These are phyloP conservation scores for Triplophysa tibetana DNA, from an alignment of 2,113 vertebrate species.

Conservation along the genomic window DNA sequence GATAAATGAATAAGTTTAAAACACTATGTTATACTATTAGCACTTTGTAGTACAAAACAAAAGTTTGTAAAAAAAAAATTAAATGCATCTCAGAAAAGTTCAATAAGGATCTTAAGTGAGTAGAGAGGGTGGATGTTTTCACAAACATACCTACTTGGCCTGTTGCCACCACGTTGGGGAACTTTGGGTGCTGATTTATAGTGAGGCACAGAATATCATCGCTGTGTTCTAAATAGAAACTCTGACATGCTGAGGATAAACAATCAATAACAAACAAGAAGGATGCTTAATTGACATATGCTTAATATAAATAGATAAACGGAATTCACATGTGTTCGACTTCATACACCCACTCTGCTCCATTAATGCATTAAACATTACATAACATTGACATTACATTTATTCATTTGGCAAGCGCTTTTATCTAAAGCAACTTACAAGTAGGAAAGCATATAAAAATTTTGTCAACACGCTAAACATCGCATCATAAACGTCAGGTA, in stretches of 20 bases:
- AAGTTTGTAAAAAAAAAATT: no score
- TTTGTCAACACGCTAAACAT: not conserved
- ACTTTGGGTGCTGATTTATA: conserved; percentile 98
- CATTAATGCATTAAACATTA: not conserved
- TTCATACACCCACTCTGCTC: not conserved
- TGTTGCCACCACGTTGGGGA: conserved; percentile 98
- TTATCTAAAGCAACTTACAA: no score
- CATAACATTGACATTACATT: no score
- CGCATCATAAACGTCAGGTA: not conserved
- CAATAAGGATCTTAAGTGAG: not conserved
- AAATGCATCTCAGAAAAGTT: no score
- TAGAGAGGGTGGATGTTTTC: conserved; percentile 43
- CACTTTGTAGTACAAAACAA: no score
- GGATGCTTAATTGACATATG: not conserved
- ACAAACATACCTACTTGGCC: conserved; percentile 99
- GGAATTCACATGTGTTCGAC: not conserved
- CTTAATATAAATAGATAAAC: not conserved
- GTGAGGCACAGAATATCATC: conserved; percentile 99
- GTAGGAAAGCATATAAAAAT: no score
- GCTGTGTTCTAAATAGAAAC: conserved; percentile 97
- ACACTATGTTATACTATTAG: no score
- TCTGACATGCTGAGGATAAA: conserved; percentile 84
- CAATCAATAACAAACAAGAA: conserved; percentile 37
- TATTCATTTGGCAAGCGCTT: no score
- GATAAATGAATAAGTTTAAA: no score